Evolutionary conservation across 2,113 vertebrate species (phyloP).

Genomic region (Dicrurus megarhynchus): DNA sequence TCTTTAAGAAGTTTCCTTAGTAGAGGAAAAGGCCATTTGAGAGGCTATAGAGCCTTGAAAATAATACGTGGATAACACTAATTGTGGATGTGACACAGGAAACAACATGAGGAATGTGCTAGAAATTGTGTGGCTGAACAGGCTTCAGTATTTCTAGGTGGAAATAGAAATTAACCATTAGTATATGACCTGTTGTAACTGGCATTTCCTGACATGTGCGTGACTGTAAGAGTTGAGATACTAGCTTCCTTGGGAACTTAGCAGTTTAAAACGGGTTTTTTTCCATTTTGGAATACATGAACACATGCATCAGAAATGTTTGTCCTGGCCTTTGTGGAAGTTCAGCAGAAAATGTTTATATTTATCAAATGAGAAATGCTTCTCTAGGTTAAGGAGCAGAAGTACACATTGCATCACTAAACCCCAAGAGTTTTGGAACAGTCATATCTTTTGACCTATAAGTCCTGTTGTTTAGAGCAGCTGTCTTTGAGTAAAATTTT

Average conservation of each 20-base stretch:
- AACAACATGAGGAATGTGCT: background rate
- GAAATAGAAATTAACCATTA: background rate
- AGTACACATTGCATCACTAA: background rate
- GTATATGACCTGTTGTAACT: background rate
- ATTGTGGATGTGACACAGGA: background rate
- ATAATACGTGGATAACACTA: background rate
- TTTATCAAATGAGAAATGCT: background rate
- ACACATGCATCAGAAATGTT: background rate
- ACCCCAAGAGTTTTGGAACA: background rate
- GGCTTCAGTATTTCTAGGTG: background rate
- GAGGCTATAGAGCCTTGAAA: background rate
- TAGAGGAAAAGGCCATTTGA: background rate
- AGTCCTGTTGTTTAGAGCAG: background rate
- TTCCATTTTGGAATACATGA: background rate
- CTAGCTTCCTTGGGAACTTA: background rate
- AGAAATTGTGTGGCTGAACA: background rate
- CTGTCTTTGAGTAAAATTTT: background rate
- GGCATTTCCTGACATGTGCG: constrained; percentile 8
- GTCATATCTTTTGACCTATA: background rate
- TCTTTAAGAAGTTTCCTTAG: background rate
- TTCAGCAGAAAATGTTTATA: background rate
- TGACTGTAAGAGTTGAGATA: background rate
- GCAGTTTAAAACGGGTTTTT: background rate
- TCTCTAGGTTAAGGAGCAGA: background rate
- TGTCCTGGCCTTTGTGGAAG: background rate